Base-by-base conservation (phyloP, 2,888 invertebrate species). In the Acleris literana region DNA sequence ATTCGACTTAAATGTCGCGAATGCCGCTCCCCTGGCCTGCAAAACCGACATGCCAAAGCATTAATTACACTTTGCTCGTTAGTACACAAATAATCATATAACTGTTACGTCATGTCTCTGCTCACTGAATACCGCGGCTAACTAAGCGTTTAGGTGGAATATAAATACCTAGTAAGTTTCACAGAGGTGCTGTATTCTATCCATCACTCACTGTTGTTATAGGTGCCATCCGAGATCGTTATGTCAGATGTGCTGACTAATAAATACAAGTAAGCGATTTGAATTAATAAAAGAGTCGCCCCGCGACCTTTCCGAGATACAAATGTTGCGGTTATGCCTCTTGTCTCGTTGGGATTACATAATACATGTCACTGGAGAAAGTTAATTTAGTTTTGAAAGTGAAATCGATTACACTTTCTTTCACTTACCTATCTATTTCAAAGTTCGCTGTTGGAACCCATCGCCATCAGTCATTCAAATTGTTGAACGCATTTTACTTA, bases 361-460 rank as follows among this genome's bases (percentile, higher is more conserved):
- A 92, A 92, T 83, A 90, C 90, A 86, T 92, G 92, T 92, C 92
- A 90, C 83, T 88, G 86, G 92, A 88, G 92, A 92, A 92, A 92
- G 92, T 92, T 91, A 91, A 92, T 91, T 92, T 92, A 91, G 91
- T 90, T 92, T 91, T 92, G 91, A 92, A 92, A 92, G 92, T 90
- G 91, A 92, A 92, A 92, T 92, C 92, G 90, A 92, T 92, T 91
- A 86, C 86, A 90, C 89, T 90, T 91, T 92, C 92, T 88, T 92
- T 90, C 83, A 88, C 88, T 90, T 90, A 87, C 85, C 84, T 85
- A 64, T 60, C 59, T 59, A 85, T 88, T 88, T 90, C 83, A 87
- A 85, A 89, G 85, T 84, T 83, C 77, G 81, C 78, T 78, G 76
- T 82, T 79, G 77, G 79, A 75, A 73, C 74, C 72, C 76, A 80